A percentile compares a stretch with the other conserved stretches of the same genome.
phyloP scores from a whole-genome alignment of 2,113 vertebrate species.

The Nyctereutes procyonoides region DNA sequence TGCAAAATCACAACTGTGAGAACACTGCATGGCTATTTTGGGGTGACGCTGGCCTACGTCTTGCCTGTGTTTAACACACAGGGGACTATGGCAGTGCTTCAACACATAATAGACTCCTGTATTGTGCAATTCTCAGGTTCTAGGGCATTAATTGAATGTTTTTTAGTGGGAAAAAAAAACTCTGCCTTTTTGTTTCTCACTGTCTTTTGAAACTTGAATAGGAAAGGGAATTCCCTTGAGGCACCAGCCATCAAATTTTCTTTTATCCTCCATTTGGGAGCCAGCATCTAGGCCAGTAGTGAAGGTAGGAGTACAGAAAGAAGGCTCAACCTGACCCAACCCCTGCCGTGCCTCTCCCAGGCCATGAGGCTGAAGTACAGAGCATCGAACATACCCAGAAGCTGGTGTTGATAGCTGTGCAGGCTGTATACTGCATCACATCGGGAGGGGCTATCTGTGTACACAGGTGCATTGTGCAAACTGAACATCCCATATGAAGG shows the following conservation, averaged over 20 bases:
- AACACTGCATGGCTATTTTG: no score
- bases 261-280: neutral
- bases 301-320: fast-evolving
- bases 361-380: fast-evolving
- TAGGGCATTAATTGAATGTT: neutral
- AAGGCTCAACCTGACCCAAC: no score
- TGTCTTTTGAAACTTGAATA: neutral
- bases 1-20: fast-evolving
- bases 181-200: neutral
- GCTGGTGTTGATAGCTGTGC: neutral
- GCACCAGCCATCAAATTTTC: neutral
- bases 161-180: neutral
- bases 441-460: neutral
- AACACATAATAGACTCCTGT: fast-evolving
- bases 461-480: neutral
- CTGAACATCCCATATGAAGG: fast-evolving
- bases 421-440: fast-evolving
- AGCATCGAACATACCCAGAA: neutral
- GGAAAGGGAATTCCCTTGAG: neutral
- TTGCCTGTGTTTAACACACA: fast-evolving
- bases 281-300: fast-evolving
- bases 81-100: fast-evolving
- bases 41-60: fast-evolving
- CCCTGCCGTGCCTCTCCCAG: neutral
- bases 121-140: no score